Evolutionary conservation across 2,113 vertebrate genomes (phyloP), one percentile per base, ranked within the genome.

Genomic region (Callipepla squamata): DNA sequence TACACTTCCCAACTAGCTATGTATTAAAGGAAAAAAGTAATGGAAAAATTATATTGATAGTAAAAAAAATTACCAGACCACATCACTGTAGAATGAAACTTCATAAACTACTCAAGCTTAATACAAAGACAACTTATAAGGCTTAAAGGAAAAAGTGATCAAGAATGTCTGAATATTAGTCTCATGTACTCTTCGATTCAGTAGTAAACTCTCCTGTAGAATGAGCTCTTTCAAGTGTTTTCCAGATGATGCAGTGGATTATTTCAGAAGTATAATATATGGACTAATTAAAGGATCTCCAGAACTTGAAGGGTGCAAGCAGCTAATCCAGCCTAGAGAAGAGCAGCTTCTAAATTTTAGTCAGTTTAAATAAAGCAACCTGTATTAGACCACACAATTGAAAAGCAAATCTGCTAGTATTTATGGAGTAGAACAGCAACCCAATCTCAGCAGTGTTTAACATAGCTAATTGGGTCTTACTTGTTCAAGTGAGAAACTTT

Each of bases 401-500:
- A 85, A 92, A 92, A 53, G 62, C 48, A 96, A 89, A 88, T 65
- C 57, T n/a, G 12, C 2, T 81, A 84, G 40, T 87, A 89, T 50
- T 89, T 90, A 62, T 82, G 53, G 40, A 89, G 45, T 16, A 93
- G 73, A 87, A 90, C 61, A 94, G 69, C 51, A 40, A 76, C 53
- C 45, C 89, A 84, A 92, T 90, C 62, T 82, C 77, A 85, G 58
- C 38, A 68, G 86, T 59, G 74, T 89, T 94, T 89, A 95, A 89
- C 63, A 65, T 14, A 20, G 30, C 32, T n/a, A 58, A 58, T 20
- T 58, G 11, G 32, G 55, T 19, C 55, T 57, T n/a, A 57, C 7
- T 30, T 32, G 30, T 32, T 57, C 68, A 86, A 75, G 44, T 19
- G 85, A 48, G 19, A 66, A 93, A 80, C 36, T 34, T 58, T 40